phyloP scores from a whole-genome alignment of 2,888 invertebrate species.

The Phorcus lineatus region DNA sequence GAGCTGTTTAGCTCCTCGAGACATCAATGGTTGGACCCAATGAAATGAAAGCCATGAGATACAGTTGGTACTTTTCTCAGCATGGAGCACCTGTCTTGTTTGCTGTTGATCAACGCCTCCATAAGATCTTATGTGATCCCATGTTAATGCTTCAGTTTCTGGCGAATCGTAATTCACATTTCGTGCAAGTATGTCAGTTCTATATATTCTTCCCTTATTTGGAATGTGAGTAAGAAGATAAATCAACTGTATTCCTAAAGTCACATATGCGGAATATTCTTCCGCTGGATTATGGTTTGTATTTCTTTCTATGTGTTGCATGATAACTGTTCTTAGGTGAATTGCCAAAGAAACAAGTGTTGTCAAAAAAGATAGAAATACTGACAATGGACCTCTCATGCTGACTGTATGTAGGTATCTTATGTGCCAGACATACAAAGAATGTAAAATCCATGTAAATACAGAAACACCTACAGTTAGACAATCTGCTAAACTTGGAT shows the following conservation, averaged over 20 bases:
- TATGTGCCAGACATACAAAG: slow-evolving; percentile 84
- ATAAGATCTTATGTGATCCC: slow-evolving; percentile 42
- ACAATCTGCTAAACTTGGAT: slow-evolving; percentile 81
- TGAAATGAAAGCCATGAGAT: slow-evolving; percentile 87
- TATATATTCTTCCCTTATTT: slow-evolving; percentile 43
- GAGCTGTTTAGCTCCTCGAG: slow-evolving; percentile 74
- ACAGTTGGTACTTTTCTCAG: slow-evolving; percentile 84
- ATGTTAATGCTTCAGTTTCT: slow-evolving; percentile 53
- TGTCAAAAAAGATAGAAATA: slow-evolving; percentile 83
- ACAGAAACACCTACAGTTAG: slow-evolving; percentile 84
- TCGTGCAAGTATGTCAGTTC: slow-evolving; percentile 29
- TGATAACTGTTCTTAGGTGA: slow-evolving; percentile 82
- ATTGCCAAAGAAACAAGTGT: slow-evolving; percentile 83
- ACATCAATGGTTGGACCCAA: slow-evolving; percentile 91
- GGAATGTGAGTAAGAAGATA: slow-evolving; percentile 86
- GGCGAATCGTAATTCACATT: slow-evolving; percentile 49
- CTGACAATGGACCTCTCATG: slow-evolving; percentile 83
- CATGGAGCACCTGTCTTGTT: slow-evolving; percentile 36
- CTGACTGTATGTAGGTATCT: slow-evolving; percentile 75
- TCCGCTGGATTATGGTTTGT: slow-evolving; percentile 51
- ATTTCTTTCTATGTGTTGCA: slow-evolving; percentile 47
- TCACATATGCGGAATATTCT: slow-evolving; percentile 59
- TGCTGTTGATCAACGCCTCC: slow-evolving; percentile 24
- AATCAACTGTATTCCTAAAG: slow-evolving; percentile 79
- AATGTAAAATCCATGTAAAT: slow-evolving; percentile 88